Evolutionary conservation across 2,888 invertebrate genomes (phyloP), one percentile per base, ranked within the genome.

Genomic region (Nomada hirtipes): DNA sequence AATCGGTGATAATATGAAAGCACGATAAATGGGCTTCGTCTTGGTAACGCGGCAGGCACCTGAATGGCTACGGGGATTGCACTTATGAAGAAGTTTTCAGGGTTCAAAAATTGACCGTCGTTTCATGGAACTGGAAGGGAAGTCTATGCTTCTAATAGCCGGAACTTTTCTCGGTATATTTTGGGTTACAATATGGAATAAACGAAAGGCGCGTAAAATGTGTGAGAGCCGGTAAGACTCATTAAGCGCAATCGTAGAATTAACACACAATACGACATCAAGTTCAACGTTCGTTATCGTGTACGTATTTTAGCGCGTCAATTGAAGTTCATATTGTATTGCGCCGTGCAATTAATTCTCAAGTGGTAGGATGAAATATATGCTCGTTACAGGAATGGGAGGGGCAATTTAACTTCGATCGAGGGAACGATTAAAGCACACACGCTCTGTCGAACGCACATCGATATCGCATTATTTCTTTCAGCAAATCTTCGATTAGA

Each of bases 281-380:
- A 70, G 47, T 50, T 70, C 36, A 47, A 47, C 29, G 70, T 70
- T 60, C 29, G 47, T 59, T 70, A 60, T 60, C 59, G 70, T 15
- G 47, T 15, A 29, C 70, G 59, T 70, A 70, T 60, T 59, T 70
- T 20, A 59, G 10, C 44, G 47, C 47, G 47, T 60, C 50, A 20
- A 70, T 11, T 20, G 29, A 60, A 50, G 4, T 60, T 20, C 65
- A 47, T 26, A 29, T 29, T 47, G 69, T 47, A n/a, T 44, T 23
- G 44, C 2, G 23, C n/a, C 18, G 23, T 23, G 57, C 26, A 59
- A 70, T 70, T 70, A 70, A 70, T 70, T 59, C 47, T 60, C 70
- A 50, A 57, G 50, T 60, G 59, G 70, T 70, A 70, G 59, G 47
- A 60, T 70, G 47, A 70, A 59, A 50, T 60, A 60, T 47, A 20